phyloP scores from a whole-genome alignment of 2,113 vertebrate genomes.

The Actenoides lindsayi region DNA sequence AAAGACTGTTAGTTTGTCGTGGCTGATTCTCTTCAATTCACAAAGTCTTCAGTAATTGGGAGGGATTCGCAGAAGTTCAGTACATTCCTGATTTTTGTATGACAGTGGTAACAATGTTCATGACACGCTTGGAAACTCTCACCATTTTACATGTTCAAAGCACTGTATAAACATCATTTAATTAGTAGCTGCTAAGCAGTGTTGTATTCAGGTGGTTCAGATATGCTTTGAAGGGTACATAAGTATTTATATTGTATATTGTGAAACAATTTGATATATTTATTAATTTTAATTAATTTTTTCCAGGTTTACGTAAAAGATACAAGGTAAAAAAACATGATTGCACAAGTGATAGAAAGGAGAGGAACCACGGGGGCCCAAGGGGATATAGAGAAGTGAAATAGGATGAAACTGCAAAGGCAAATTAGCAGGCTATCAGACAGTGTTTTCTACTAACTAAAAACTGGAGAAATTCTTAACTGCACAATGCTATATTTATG shows the following conservation, averaged over 20 bases:
- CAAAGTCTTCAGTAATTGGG: neutral
- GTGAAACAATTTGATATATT: slow-evolving; percentile 36
- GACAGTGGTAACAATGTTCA: neutral
- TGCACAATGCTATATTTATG: neutral
- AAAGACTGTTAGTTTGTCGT: slow-evolving; percentile 36
- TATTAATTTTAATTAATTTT: slow-evolving; percentile 21
- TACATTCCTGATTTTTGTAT: slow-evolving; percentile 11
- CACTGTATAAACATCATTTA: slow-evolving; percentile 28
- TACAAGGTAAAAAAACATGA: neutral
- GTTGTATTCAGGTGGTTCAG: slow-evolving; percentile 4
- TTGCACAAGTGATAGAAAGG: neutral
- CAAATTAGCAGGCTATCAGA: neutral
- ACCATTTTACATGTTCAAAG: slow-evolving; percentile 20
- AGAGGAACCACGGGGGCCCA: neutral
- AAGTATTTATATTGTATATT: neutral
- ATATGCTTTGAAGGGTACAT: neutral
- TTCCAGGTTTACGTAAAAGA: neutral
- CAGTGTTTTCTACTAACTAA: neutral
- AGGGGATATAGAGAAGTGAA: neutral
- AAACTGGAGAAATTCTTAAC: neutral
- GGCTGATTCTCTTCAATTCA: neutral
- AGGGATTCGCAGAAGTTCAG: slow-evolving; percentile 21
- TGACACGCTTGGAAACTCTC: neutral
- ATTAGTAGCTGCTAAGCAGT: slow-evolving; percentile 31
- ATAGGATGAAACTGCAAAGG: neutral